phyloP scores from a whole-genome alignment of 2,113 vertebrate genomes.

The Megaptera novaeangliae region DNA sequence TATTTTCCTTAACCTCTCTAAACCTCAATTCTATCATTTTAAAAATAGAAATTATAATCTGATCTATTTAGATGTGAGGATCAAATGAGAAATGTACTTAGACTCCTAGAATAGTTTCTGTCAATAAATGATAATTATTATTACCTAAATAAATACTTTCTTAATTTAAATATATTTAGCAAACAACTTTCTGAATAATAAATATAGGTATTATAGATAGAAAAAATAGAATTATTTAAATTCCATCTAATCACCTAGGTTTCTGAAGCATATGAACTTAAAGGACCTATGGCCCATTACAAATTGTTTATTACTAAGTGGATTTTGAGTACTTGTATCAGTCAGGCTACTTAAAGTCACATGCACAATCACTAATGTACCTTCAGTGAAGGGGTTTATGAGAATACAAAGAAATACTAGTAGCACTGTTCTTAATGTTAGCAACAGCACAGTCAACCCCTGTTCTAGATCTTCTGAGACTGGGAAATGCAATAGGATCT shows the following conservation, averaged over 20 bases:
- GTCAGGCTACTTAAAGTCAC: not conserved
- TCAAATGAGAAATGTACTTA: not conserved
- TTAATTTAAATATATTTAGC: conserved; percentile 7
- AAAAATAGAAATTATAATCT: not conserved
- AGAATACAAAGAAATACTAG: not conserved
- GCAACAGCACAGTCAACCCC: not conserved
- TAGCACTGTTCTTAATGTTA: not conserved
- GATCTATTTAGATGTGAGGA: not conserved
- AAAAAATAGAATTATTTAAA: not conserved
- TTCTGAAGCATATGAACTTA: not conserved
- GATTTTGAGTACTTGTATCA: not conserved
- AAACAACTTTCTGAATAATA: not conserved
- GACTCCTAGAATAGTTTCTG: not conserved
- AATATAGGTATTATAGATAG: not conserved
- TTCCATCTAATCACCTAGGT: not conserved
- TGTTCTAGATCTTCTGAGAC: not conserved
- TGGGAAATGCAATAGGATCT: not conserved
- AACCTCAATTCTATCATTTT: not conserved
- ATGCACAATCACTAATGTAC: not conserved
- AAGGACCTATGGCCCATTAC: not conserved
- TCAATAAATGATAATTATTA: not conserved
- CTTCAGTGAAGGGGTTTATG: not conserved
- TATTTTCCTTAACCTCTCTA: not conserved
- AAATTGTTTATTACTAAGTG: not conserved
- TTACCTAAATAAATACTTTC: not conserved